Percentiles rank a stretch among this genome's conserved stretches.
phyloP scores from a whole-genome alignment of 2,888 invertebrate genomes.

The Melangyna quadrimaculata region DNA sequence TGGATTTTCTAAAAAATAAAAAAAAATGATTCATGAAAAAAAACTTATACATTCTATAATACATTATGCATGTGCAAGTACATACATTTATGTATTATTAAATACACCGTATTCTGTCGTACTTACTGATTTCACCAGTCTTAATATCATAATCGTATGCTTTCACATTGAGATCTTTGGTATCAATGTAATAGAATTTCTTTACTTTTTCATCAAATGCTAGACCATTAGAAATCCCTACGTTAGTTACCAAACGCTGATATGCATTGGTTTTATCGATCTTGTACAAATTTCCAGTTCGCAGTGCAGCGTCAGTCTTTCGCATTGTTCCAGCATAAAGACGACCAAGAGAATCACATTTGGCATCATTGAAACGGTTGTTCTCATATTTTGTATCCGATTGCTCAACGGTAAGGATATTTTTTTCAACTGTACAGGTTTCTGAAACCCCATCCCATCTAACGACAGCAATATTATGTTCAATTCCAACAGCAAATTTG shows the following conservation, averaged over 20 bases:
- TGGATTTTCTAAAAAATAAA: constrained; percentile 82
- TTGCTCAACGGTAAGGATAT: constrained; percentile 83
- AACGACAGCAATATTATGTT: constrained; percentile 85
- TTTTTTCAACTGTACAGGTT: constrained; percentile 81
- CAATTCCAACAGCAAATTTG: constrained; percentile 85
- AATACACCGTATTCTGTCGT: background rate
- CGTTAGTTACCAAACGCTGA: constrained; percentile 76
- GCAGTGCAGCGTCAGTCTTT: constrained; percentile 77
- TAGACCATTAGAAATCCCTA: constrained; percentile 89
- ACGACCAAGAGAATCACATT: constrained; percentile 88
- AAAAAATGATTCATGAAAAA: too few species aligned
- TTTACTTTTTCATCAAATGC: constrained; percentile 87
- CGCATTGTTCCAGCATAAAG: constrained; percentile 86
- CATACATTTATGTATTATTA: too few species aligned
- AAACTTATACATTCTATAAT: too few species aligned
- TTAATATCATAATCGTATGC: constrained; percentile 88
- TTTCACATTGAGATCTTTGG: constrained; percentile 85
- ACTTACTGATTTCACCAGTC: constrained; percentile 85
- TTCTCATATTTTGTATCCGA: constrained; percentile 82
- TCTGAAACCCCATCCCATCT: constrained; percentile 85
- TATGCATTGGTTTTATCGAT: constrained; percentile 75
- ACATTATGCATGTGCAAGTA: too few species aligned
- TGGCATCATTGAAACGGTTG: constrained; percentile 90
- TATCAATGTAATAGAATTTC: constrained; percentile 89
- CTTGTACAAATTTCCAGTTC: constrained; percentile 78